These are phyloP conservation scores for Yponomeuta evonymella DNA, from an alignment of 2,888 invertebrate genomes.

Conservation along the genomic window DNA sequence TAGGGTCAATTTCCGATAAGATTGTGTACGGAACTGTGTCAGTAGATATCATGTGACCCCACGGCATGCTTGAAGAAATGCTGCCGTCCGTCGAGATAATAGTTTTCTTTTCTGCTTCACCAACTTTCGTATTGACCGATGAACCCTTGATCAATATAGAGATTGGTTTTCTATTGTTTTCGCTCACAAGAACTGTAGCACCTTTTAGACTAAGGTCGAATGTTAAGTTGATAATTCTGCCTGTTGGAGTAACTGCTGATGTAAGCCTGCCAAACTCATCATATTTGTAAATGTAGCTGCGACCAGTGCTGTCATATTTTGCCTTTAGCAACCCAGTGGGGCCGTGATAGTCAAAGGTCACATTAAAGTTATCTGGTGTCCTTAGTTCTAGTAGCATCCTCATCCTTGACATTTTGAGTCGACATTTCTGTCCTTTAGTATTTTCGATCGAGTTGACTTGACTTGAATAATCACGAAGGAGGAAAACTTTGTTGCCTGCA, in stretches of 20 bases:
- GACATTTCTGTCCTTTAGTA: conserved; percentile 93
- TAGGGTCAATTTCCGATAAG: conserved; percentile 89
- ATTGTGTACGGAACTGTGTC: conserved; percentile 94
- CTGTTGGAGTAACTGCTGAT: conserved; percentile 96
- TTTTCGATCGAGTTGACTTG: conserved; percentile 96
- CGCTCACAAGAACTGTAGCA: conserved; percentile 89
- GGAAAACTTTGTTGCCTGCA: conserved; percentile 91
- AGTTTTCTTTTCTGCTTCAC: conserved; percentile 88
- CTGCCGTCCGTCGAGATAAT: conserved; percentile 89
- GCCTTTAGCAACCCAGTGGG: conserved; percentile 92
- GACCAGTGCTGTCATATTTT: conserved; percentile 91
- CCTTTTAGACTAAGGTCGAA: conserved; percentile 95
- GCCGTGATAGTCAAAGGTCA: conserved; percentile 95
- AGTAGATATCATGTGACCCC: conserved; percentile 91
- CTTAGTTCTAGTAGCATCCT: conserved; percentile 92
- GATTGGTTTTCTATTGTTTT: conserved; percentile 88
- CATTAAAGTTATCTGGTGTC: conserved; percentile 95
- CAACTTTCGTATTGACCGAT: conserved; percentile 87
- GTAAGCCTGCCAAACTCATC: conserved; percentile 95
- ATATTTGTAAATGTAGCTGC: conserved; percentile 95
- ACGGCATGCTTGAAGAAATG: conserved; percentile 86
- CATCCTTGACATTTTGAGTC: conserved; percentile 93
- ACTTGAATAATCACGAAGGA: conserved; percentile 88
- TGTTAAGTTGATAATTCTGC: conserved; percentile 89
- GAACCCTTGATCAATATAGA: conserved; percentile 92